phyloP scores from a whole-genome alignment of 2,888 invertebrate genomes.

The Lycia hirtaria region DNA sequence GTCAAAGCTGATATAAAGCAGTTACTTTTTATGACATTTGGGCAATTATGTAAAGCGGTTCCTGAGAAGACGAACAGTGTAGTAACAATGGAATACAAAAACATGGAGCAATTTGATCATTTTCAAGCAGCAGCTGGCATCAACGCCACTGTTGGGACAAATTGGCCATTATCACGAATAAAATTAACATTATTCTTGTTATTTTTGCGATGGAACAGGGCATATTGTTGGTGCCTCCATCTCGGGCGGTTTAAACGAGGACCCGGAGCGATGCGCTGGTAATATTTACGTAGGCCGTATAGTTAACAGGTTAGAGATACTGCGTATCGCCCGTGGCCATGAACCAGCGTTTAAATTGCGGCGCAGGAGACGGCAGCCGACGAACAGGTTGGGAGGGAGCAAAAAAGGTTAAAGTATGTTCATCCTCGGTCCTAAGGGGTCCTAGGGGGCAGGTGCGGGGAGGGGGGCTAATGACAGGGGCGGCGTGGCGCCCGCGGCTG shows the following conservation, averaged over 20 bases:
- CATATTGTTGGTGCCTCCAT: constrained; percentile 39
- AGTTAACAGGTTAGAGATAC: constrained; percentile 70
- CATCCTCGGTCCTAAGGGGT: constrained; percentile 55
- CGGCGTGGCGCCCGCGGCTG: constrained; percentile 83
- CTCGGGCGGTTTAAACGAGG: constrained; percentile 32
- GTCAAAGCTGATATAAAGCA: constrained; percentile 14
- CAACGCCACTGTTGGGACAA: constrained; percentile 35
- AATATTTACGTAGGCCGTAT: constrained; percentile 66
- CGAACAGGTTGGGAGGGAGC: constrained; percentile 83
- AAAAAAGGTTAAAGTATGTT: constrained; percentile 85
- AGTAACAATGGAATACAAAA: constrained; percentile 20
- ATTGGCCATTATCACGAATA: constrained; percentile 43
- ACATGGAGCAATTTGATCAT: constrained; percentile 25
- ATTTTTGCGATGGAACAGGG: constrained; percentile 31
- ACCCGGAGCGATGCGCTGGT: constrained; percentile 60
- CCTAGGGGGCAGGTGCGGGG: constrained; percentile 37
- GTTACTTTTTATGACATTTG: constrained; percentile 11
- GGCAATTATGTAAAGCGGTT: constrained; percentile 23
- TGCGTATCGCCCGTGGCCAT: constrained; percentile 81
- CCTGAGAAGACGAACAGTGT: constrained; percentile 11
- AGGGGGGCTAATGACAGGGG: constrained; percentile 81
- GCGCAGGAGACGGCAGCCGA: constrained; percentile 75
- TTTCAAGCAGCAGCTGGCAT: constrained; percentile 33
- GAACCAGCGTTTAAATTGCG: constrained; percentile 80
- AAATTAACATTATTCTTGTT: constrained; percentile 38